Base-by-base conservation (phyloP, 2,888 invertebrate genomes). In the Tetranychus truncatus region DNA sequence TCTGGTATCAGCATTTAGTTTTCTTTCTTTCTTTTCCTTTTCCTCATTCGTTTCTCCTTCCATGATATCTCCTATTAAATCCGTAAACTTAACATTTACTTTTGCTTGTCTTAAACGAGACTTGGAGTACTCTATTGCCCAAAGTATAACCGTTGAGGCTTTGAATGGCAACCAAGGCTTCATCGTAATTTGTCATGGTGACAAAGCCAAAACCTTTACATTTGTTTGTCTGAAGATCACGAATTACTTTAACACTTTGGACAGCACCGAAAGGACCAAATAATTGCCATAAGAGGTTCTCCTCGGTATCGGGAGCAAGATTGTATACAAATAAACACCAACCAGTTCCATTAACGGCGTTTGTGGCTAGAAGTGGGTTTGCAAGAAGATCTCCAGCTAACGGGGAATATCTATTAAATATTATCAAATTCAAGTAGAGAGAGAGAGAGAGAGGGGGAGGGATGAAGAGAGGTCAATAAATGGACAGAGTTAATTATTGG, bases 141-240 rank as follows among this genome's bases (percentile, higher is more conserved):
- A 96, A 87, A 81, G 92, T 91, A 85, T 94, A 95, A 81, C 95
- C 95, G 84, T 96, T 95, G 82, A 96, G 87, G 79, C 92, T 92
- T 85, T 94, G 92, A 82, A 95, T 95, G 80, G 96, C 95, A 81
- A 93, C 91, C 78, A 94, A 89, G 77, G 95, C 93, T 85, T 96
- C 95, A 82, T 95, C 95, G 83, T 96, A 95, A 85, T 95, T 94
- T 83, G 94, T 94, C 95, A 96, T 96, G 79, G 95, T 95, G 80
- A 96, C 95, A 84, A 95, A 95, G 80, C 95, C 96, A 84, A 95
- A 96, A 78, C 96, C 96, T 87, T 95, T 95, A 86, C 95, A 95
- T 85, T 95, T 95, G 86, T 93, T 93, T 80, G 94, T 94, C 82
- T 92, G 90, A 81, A 92, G 88, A 86, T 95, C 95, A 82, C 93